phyloP scores from a whole-genome alignment of 2,113 vertebrate genomes.

The Channa maculata region DNA sequence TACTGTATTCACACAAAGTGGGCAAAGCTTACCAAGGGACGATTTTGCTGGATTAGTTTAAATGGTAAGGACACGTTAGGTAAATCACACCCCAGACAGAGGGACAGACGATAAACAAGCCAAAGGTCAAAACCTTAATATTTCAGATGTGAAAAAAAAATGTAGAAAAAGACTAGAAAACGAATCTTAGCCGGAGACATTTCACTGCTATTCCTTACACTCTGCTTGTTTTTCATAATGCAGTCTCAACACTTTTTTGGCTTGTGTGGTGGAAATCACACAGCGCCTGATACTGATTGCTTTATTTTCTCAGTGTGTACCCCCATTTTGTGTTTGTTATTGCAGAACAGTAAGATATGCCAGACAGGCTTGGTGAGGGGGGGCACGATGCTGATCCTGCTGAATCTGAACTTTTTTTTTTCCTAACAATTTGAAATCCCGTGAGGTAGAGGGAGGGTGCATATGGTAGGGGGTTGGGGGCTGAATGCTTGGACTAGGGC shows the following conservation, averaged over 20 bases:
- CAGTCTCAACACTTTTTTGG: constrained; percentile 83
- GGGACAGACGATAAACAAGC: constrained; percentile 61
- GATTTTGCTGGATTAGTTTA: constrained; percentile 45
- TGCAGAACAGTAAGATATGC: constrained; percentile 78
- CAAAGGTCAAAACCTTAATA: constrained; percentile 63
- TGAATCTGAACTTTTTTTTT: constrained; percentile 75
- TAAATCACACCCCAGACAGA: constrained; percentile 39
- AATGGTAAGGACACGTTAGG: constrained; percentile 28
- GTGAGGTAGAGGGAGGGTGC: constrained; percentile 50
- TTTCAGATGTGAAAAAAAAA: constrained; percentile 55
- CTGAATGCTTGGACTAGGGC: constrained; percentile 14
- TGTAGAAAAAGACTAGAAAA: constrained; percentile 63
- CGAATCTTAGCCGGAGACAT: constrained; percentile 71
- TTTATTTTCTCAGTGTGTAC: constrained; percentile 82
- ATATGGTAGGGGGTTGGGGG: constrained; percentile 34
- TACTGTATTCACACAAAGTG: constrained; percentile 21
- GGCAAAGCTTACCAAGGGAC: constrained; percentile 23
- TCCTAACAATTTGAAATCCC: constrained; percentile 72
- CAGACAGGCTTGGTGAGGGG: constrained; percentile 32
- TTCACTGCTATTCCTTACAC: constrained; percentile 73
- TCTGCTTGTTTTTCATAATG: constrained; percentile 83
- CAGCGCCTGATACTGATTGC: constrained; percentile 80
- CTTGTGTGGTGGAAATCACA: constrained; percentile 79
- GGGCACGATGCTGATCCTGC: constrained; percentile 71
- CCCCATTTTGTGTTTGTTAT: constrained; percentile 80